Base-by-base conservation (phyloP, 2,797 vertebrate species). In the Pempheris klunzingeri region DNA sequence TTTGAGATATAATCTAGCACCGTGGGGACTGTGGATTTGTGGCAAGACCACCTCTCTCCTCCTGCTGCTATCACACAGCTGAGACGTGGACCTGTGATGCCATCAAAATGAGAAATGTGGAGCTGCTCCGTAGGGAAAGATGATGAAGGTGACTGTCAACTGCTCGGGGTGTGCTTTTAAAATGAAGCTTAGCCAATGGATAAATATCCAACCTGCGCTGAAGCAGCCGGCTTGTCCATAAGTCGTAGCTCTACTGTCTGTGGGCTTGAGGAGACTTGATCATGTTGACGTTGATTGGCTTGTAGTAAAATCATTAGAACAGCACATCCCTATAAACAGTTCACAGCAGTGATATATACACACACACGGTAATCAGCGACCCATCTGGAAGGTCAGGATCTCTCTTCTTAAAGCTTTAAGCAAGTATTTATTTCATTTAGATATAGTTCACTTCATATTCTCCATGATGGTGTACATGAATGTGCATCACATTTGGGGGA, bases 41-140 rank as follows among this genome's bases (percentile, higher is more conserved):
- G 17, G 13, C 30, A 43, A 3, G 5, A 67, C 10, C 46, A 26
- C 17, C 50, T 20, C 18, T 43, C 10, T 52, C 18, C 22, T 58
- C 34, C 12, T 39, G 13, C 4, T 22, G 5, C 0, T n/a, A 3
- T 38, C 17, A 30, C 30, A 52, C 5, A 24, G 6, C n/a, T 44
- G 46, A 53, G 43, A 68, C 7, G 11, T 73, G 22, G 18, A 64
- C 44, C 44, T 67, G 41, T 39, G 20, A 54, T 69, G 69, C 28
- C 38, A 22, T 75, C 47, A 73, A 30, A 28, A 49, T 49, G 0
- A 15, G n/a, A 39, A 71, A 86, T 86, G 17, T 89, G 38, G 68
- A 87, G 77, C 82, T 87, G 30, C 44, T 87, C 84, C 63, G 1
- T 18, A 20, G 78, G 76, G 83, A 83, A 36, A 47, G 39, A 30